Evolutionary conservation across 2,888 invertebrate species (phyloP).

Genomic region (Apoda limacodes): DNA sequence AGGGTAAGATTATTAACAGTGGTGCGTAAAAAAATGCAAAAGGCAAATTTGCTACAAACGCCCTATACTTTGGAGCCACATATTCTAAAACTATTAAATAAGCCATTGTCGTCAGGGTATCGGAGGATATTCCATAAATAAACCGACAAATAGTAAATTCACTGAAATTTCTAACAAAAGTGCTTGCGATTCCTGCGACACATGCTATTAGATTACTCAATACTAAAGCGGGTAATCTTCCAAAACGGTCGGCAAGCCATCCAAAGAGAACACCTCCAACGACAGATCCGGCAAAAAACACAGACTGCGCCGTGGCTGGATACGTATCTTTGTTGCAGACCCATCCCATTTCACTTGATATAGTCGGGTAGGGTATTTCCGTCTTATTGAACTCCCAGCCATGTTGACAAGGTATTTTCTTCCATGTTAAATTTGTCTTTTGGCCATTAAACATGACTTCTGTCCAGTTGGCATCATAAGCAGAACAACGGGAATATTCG

Average conservation of each 20-base stretch:
- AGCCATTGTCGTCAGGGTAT: conserved; percentile 50
- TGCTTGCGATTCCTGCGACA: conserved; percentile 32
- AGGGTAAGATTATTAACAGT: conserved; percentile 42
- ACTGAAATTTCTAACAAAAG: conserved; percentile 30
- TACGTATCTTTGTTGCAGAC: conserved; percentile 46
- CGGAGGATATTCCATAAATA: conserved; percentile 46
- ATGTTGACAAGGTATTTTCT: conserved; percentile 29
- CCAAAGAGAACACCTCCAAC: conserved; percentile 41
- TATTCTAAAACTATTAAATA: too few species aligned
- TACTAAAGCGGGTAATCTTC: conserved; percentile 39
- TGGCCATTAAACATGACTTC: conserved; percentile 28
- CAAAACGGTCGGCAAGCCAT: conserved; percentile 43
- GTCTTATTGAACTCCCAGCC: conserved; percentile 54
- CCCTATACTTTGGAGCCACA: too few species aligned
- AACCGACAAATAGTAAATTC: conserved; percentile 39
- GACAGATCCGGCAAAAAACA: conserved; percentile 43
- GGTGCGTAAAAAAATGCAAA: conserved; percentile 41
- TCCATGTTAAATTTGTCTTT: conserved; percentile 29
- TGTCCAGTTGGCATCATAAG: conserved; percentile 40
- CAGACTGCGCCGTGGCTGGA: conserved; percentile 42
- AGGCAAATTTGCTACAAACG: too few species aligned
- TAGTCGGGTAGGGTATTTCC: too few species aligned
- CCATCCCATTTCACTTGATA: too few species aligned
- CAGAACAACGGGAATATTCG: conserved; percentile 39
- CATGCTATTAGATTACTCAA: conserved; percentile 36